phyloP scores from a whole-genome alignment of 2,113 vertebrate species.

The Gnathonemus longibarbis region DNA sequence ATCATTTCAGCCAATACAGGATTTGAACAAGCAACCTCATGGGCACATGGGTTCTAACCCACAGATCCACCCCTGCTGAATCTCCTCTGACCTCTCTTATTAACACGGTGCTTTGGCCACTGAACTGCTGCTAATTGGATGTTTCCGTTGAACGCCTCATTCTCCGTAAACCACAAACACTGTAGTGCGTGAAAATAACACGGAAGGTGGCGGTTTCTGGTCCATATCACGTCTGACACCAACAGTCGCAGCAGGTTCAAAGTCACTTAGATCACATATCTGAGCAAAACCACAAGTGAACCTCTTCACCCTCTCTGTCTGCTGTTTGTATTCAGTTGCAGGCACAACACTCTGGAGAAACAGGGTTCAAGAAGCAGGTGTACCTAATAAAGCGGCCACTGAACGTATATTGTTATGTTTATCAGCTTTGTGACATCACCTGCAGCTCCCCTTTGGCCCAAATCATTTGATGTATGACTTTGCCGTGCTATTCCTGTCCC shows the following conservation, averaged over 20 bases:
- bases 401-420: not conserved
- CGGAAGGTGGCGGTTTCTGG: not conserved
- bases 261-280: not conserved
- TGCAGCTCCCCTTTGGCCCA: conserved; percentile 42
- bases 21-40: not conserved
- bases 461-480: conserved; percentile 55
- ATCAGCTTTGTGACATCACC: conserved; percentile 33
- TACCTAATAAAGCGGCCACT: not conserved
- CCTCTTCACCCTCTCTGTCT: not conserved
- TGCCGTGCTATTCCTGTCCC: conserved; percentile 58
- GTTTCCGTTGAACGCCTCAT: not conserved
- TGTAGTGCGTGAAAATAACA: not conserved
- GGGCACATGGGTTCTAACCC: not conserved
- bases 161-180: not conserved
- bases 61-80: not conserved
- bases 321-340: not conserved
- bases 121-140: not conserved
- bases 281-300: not conserved
- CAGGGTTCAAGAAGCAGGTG: not conserved
- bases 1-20: not conserved
- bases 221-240: not conserved
- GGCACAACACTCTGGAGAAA: not conserved
- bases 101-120: not conserved
- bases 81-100: not conserved
- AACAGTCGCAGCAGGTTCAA: not conserved